phyloP scores from a whole-genome alignment of 2,113 vertebrate species.

The Puffinus mauretanicus region DNA sequence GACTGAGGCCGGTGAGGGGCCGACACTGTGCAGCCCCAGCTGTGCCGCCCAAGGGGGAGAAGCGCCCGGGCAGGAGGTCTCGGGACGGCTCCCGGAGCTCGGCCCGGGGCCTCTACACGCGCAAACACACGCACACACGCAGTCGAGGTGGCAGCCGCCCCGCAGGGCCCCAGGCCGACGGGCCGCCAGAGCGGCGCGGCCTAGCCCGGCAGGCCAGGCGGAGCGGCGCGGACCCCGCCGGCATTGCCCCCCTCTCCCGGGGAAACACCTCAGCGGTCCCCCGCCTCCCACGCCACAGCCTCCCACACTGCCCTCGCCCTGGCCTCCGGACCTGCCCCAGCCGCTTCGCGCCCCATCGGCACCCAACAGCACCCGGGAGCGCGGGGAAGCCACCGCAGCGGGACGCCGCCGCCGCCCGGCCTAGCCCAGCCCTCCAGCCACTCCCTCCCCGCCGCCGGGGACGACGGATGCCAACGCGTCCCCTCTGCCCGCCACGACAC shows the following conservation, averaged over 20 bases:
- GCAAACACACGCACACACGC: no score
- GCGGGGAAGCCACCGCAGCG: neutral
- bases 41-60: rapidly evolving
- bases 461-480: no score
- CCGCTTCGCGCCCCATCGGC: neutral
- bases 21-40: no score
- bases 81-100: no score
- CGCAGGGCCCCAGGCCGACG: neutral
- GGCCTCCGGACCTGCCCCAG: neutral
- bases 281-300: neutral
- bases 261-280: neutral
- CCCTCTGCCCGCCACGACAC: no score
- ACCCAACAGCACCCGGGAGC: neutral
- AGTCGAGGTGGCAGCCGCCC: neutral
- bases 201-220: neutral
- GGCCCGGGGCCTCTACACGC: rapidly evolving
- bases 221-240: rapidly evolving
- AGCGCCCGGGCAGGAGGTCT: neutral
- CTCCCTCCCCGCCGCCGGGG: neutral
- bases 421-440: neutral
- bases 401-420: neutral
- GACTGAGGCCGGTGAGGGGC: rapidly evolving
- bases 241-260: no score
- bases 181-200: neutral
- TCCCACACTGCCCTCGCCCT: neutral